These are phyloP conservation scores for Drosophila bunnanda DNA, from an alignment of 2,888 invertebrate species.

Conservation along the genomic window DNA sequence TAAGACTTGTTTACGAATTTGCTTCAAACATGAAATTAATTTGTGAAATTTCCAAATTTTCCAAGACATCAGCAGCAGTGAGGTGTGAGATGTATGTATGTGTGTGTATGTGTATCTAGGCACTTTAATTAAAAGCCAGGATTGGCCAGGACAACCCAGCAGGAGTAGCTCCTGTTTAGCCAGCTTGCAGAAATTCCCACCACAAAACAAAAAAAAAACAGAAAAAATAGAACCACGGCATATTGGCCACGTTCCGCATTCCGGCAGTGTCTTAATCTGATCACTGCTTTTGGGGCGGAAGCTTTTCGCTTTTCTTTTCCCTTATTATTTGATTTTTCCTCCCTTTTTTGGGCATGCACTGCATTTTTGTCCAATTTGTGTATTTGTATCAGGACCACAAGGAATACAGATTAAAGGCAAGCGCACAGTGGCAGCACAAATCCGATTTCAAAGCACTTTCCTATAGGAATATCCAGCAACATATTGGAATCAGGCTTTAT, in stretches of 20 bases:
- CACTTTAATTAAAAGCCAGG: slow-evolving; percentile 15
- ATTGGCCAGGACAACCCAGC: slow-evolving; percentile 35
- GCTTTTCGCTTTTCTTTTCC: background rate
- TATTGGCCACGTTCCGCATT: slow-evolving; percentile 54
- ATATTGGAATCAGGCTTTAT: background rate
- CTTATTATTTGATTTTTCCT: background rate
- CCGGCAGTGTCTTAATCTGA: slow-evolving; percentile 47
- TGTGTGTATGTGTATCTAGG: slow-evolving; percentile 1
- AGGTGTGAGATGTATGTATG: background rate
- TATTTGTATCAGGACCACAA: slow-evolving; percentile 23
- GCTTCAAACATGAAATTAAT: slow-evolving; percentile 80
- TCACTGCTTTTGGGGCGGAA: slow-evolving; percentile 8
- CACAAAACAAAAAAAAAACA: slow-evolving; percentile 8
- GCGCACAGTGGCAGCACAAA: background rate
- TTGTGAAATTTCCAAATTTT: slow-evolving; percentile 75
- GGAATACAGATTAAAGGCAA: slow-evolving; percentile 3
- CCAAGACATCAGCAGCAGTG: slow-evolving; percentile 21
- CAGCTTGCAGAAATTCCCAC: slow-evolving; percentile 39
- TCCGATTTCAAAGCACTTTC: background rate
- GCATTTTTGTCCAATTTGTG: slow-evolving; percentile 45
- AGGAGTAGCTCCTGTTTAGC: slow-evolving; percentile 24
- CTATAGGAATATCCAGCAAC: background rate
- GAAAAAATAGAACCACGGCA: slow-evolving; percentile 7
- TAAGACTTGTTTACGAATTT: slow-evolving; percentile 81
- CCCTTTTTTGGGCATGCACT: slow-evolving; percentile 35